Conservation (phyloP, 2,113 vertebrate genomes). For the Lathamus discolor region DNA sequence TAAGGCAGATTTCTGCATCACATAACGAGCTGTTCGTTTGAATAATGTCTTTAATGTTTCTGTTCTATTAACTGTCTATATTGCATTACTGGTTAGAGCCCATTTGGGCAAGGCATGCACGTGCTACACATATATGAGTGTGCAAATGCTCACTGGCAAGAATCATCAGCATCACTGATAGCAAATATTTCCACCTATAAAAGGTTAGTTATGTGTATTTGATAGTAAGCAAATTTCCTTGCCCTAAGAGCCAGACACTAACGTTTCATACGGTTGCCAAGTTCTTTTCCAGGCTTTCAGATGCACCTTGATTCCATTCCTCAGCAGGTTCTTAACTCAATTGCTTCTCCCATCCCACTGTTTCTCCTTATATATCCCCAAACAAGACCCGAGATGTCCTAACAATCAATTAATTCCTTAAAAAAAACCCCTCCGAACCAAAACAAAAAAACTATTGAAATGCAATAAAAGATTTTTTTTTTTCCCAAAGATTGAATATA, state of each 20-base stretch:
- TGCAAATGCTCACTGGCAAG: neutral
- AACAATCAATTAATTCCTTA: neutral
- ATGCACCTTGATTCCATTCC: neutral
- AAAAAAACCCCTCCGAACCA: rapidly evolving
- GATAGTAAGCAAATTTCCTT: neutral
- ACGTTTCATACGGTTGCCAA: neutral
- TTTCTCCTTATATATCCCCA: neutral
- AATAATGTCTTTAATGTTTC: neutral
- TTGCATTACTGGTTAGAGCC: neutral
- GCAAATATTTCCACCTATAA: neutral
- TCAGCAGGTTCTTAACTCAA: neutral
- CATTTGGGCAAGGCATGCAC: neutral
- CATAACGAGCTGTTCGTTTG: neutral
- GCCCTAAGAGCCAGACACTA: neutral
- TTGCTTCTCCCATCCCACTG: neutral
- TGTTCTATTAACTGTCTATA: neutral
- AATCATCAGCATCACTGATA: neutral
- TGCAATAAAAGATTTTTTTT: neutral
- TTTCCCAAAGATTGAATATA: neutral
- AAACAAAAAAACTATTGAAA: neutral
- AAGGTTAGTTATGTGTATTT: rapidly evolving
- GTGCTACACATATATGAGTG: neutral
- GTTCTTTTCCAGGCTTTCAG: neutral
- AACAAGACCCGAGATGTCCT: neutral
- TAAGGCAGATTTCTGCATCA: neutral